phyloP scores from a whole-genome alignment of 2,797 vertebrate species.

The Macropodus opercularis region DNA sequence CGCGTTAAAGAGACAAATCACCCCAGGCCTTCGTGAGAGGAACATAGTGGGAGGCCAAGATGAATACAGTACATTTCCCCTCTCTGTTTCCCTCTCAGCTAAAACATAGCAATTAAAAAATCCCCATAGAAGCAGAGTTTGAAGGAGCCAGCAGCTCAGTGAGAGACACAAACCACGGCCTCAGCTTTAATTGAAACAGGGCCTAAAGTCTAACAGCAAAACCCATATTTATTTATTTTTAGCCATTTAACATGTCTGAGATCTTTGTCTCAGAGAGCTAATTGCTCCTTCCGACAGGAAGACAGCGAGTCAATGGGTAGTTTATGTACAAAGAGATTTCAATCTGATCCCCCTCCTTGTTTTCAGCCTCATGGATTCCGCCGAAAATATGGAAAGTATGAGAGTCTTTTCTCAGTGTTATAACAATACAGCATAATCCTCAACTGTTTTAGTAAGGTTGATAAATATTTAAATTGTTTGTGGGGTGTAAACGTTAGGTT shows the following conservation, averaged over 20 bases:
- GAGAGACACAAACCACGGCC: slow-evolving; percentile 68
- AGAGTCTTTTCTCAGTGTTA: slow-evolving; percentile 59
- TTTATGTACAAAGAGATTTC: slow-evolving; percentile 82
- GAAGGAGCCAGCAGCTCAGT: slow-evolving; percentile 66
- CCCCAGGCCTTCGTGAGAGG: slow-evolving; percentile 69
- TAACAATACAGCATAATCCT: slow-evolving; percentile 70
- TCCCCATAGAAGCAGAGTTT: slow-evolving; percentile 59
- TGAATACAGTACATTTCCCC: slow-evolving; percentile 75
- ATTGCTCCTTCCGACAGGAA: slow-evolving; percentile 81
- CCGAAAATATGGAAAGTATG: slow-evolving; percentile 73
- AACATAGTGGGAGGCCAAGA: slow-evolving; percentile 76
- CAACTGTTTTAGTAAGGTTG: slow-evolving; percentile 70
- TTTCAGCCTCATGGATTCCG: slow-evolving; percentile 61
- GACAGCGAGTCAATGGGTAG: slow-evolving; percentile 79
- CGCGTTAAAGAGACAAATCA: slow-evolving; percentile 72
- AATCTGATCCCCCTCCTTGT: slow-evolving; percentile 74
- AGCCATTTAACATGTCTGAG: slow-evolving; percentile 79
- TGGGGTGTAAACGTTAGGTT: slow-evolving; percentile 72
- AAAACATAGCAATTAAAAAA: slow-evolving; percentile 77
- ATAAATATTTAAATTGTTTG: slow-evolving; percentile 78
- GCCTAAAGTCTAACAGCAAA: slow-evolving; percentile 72
- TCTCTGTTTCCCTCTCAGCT: slow-evolving; percentile 69
- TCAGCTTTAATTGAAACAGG: slow-evolving; percentile 78
- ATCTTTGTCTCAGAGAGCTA: slow-evolving; percentile 80
- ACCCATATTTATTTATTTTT: slow-evolving; percentile 81